These are phyloP conservation scores for Brienomyrus longianalis DNA, from an alignment of 2,113 vertebrate genomes.

Conservation along the genomic window DNA sequence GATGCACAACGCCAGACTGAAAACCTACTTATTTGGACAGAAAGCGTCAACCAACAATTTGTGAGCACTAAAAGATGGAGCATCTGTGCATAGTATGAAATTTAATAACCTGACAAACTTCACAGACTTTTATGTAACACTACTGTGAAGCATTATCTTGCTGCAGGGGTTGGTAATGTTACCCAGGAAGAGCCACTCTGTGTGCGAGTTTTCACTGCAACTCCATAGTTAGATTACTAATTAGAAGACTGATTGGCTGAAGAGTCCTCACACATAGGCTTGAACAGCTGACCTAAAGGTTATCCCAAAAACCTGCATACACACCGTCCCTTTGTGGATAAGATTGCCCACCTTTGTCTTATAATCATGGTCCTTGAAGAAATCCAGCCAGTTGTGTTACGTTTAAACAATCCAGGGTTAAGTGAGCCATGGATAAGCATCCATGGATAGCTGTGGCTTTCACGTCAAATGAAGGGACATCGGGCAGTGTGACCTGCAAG, in stretches of 20 bases:
- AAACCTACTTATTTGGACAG: neutral
- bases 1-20: neutral
- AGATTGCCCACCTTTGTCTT: too few relatives aligned
- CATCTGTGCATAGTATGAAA: neutral
- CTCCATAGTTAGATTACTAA: too few relatives aligned
- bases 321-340: too few relatives aligned
- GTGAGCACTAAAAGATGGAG: neutral
- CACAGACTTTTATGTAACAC: neutral
- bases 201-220: too few relatives aligned
- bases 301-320: too few relatives aligned
- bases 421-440: neutral
- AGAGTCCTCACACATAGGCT: too few relatives aligned
- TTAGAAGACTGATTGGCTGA: too few relatives aligned
- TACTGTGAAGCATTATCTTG: neutral
- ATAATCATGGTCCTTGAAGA: neutral
- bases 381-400: neutral
- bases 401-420: neutral
- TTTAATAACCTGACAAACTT: neutral
- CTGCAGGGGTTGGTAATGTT: neutral
- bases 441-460: neutral
- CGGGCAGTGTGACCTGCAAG: neutral
- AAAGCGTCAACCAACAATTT: neutral
- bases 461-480: neutral
- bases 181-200: too few relatives aligned
- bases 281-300: too few relatives aligned